Base-by-base conservation (phyloP, 2,888 invertebrate species). In the Melieria omissa region DNA sequence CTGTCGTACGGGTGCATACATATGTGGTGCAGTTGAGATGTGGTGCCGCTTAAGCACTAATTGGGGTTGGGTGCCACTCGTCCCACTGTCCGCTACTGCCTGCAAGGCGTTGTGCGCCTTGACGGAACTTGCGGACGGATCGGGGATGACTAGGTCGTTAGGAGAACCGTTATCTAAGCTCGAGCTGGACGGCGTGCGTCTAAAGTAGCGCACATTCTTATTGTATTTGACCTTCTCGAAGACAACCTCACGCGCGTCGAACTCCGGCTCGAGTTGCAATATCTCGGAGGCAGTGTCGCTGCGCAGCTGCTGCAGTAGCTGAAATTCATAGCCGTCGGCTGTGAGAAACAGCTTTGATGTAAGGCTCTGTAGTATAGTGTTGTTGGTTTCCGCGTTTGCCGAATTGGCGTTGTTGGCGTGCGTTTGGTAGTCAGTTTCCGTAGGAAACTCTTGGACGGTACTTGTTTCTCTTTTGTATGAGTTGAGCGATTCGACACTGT, bases 221-320 rank as follows among this genome's bases (percentile, higher is more conserved):
- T 82, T 83, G 72, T 83, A 85, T 62, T 82, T 83, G 67, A 86
- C 83, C 72, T 84, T 82, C 72, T 87, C 86, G 66, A 86, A 86
- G 7, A 84, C 81, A 62, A 78, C 78, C 0, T 66, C 62, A 58
- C 72, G 69, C 52, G 58, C 46, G 54, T 70, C 73, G 65, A 72
- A 65, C 41, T 71, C 70, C 3, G 72, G 49, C 42, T 78, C 78
- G 57, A 70, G 75, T 3, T 75, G 75, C 41, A 79, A n/a, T 64
- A 78, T 72, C 66, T 78, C 77, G 0, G 79, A 77, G 10, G 74
- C 76, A 0, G 76, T 75, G 72, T 79, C 79, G 46, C 77, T 78
- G 47, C 77, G 77, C 41, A 74, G 65, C 63, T 77, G 75, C 55
- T 77, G 69, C 12, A 78, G 62, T 29, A 75, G 76, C 58, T 61